Base-by-base conservation (phyloP, 1,140 invertebrate genomes). In the Drosophila lacteicornis region DNA sequence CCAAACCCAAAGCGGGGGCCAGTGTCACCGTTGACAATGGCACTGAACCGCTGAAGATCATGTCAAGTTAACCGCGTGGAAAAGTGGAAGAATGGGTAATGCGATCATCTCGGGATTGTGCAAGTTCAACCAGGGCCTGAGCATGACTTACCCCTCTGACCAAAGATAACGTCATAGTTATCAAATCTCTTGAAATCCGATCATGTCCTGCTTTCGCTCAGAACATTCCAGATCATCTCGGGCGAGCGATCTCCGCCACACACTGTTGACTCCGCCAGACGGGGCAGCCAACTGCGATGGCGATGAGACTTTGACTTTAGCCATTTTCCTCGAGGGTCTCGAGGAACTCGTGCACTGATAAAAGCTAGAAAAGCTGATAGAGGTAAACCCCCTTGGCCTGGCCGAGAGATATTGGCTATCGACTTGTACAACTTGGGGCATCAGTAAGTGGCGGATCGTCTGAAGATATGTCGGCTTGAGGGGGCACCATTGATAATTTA, bases 31-130 rank as follows among this genome's bases (percentile, higher is more conserved):
- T n/a, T n/a, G 77, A 84, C 84, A 88, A 90, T 82, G 81, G 67
- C 22, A 25, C 67, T 19, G 36, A 25, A 25, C 53, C 36, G 49
- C 75, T 79, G 71, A 91, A 90, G 86, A 90, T 90, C 85, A 90
- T 90, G 85, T 90, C 79, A 69, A 80, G 43, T 65, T 90, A 90
- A 90, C 86, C 81, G 83, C 65, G 66, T 80, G 85, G 82, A 90
- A 90, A 87, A 78, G 7, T 25, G n/a, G 53, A 25, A 56, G 53
- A 56, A 42, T 56, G 53, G 53, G 84, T 88, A 88, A 87, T 78
- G 62, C 46, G 81, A 87, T 87, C 69, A 71, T 60, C 58, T 69
- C 47, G 46, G 50, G 40, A 83, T 88, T 87, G 77, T 88, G 65
- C 57, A 80, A 77, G 76, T 67, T 74, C 78, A 87, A 60, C 58